A percentile compares a stretch with the other conserved stretches of the same genome.
These are phyloP conservation scores for Dynastes hyllus DNA, from an alignment of 2,888 invertebrate genomes.

Conservation along the genomic window DNA sequence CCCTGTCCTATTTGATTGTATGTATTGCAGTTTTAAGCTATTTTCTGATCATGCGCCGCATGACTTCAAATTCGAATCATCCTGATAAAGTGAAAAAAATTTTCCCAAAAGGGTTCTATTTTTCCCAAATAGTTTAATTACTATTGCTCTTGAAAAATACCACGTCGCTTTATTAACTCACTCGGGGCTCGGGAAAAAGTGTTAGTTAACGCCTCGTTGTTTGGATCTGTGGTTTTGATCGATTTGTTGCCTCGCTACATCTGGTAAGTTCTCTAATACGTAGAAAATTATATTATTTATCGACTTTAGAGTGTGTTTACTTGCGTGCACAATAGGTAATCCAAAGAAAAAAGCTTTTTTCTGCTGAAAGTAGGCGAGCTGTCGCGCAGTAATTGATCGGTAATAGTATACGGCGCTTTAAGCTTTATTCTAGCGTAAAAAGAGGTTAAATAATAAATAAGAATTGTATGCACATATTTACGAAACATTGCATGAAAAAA, in stretches of 20 bases:
- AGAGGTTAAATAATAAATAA: neutral
- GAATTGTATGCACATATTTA: neutral
- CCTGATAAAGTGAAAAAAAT: too few species aligned
- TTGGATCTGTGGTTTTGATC: neutral
- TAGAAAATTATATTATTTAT: constrained; percentile 3
- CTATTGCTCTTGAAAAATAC: neutral
- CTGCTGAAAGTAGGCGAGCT: constrained; percentile 5
- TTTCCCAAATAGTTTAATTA: too few species aligned
- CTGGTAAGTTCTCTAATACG: neutral
- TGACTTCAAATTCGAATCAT: too few species aligned
- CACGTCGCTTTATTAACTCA: neutral
- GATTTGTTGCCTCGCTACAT: neutral
- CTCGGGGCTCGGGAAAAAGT: neutral
- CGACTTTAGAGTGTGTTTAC: constrained; percentile 12
- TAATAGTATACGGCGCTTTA: neutral
- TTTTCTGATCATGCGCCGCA: too few species aligned
- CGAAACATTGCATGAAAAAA: constrained; percentile 5
- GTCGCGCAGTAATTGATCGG: neutral
- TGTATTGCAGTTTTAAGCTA: too few species aligned
- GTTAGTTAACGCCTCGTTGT: neutral
- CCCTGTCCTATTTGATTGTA: too few species aligned
- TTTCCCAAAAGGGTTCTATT: too few species aligned
- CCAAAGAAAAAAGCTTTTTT: neutral
- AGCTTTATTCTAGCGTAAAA: constrained; percentile 15
- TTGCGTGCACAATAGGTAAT: neutral